Evolutionary conservation across 1,140 invertebrate species (phyloP).

Genomic region (Octopus sinensis): DNA sequence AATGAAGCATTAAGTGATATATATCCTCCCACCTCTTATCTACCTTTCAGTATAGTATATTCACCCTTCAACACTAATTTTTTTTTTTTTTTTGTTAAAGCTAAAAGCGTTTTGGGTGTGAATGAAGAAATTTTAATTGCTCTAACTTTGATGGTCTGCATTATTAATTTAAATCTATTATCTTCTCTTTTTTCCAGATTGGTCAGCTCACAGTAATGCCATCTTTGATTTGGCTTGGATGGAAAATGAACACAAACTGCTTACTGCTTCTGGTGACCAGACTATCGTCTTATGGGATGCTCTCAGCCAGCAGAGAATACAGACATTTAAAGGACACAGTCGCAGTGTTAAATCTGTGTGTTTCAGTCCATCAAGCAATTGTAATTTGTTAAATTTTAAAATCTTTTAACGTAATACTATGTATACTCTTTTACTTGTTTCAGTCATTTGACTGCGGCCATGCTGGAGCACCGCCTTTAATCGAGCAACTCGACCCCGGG

Average conservation of each 20-base stretch:
- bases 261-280: constrained; percentile 83
- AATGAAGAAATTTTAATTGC: too few species aligned
- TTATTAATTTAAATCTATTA: neutral
- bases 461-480: too few species aligned
- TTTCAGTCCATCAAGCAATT: constrained; percentile 60
- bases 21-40: too few species aligned
- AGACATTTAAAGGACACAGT: constrained; percentile 71
- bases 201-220: constrained; percentile 77
- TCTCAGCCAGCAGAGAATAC: constrained; percentile 44
- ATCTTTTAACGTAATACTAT: too few species aligned
- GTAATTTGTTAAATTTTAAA: too few species aligned
- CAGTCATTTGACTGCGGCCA: too few species aligned
- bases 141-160: too few species aligned
- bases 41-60: too few species aligned
- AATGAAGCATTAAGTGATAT: too few species aligned
- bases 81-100: neutral
- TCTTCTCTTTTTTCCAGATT: constrained; percentile 39
- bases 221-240: constrained; percentile 86
- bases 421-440: too few species aligned
- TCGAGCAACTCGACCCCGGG: too few species aligned
- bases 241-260: constrained; percentile 69
- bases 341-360: constrained; percentile 76
- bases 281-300: constrained; percentile 74
- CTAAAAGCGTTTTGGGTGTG: too few species aligned
- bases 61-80: neutral